Evolutionary conservation across 1,140 invertebrate genomes (phyloP).

Genomic region (Conopomorpha cramerella): DNA sequence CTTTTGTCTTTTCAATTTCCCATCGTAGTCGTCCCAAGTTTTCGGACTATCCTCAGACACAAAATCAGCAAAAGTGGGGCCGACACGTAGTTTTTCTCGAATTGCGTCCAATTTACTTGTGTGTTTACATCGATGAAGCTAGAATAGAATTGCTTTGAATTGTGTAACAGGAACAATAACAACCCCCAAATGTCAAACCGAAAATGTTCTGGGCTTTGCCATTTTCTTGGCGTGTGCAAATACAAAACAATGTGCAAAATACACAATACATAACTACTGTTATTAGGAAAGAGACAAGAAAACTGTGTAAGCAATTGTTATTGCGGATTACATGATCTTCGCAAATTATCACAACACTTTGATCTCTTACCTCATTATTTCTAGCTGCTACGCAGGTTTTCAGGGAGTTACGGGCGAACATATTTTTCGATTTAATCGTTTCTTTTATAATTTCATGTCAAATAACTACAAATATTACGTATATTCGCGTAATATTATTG

Average conservation of each 20-base stretch:
- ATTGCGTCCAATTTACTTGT: conserved; percentile 56
- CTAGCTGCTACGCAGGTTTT: conserved; percentile 15
- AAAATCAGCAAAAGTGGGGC: conserved; percentile 70
- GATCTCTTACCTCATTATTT: conserved; percentile 19
- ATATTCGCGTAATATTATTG: no score
- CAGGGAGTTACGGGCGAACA: conserved; percentile 22
- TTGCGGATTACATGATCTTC: conserved; percentile 2
- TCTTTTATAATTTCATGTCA: no score
- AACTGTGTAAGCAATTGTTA: neutral
- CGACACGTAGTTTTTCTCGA: conserved; percentile 64
- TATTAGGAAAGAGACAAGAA: neutral
- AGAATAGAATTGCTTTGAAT: no score
- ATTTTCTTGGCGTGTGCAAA: no score
- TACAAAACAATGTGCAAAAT: no score
- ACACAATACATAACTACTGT: no score
- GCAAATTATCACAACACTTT: conserved; percentile 1
- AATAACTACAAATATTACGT: no score
- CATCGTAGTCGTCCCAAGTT: conserved; percentile 71
- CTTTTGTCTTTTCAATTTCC: conserved; percentile 83
- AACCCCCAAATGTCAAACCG: no score
- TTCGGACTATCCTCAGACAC: conserved; percentile 62
- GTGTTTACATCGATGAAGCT: conserved; percentile 33
- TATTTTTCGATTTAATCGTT: no score
- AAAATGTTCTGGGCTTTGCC: no score
- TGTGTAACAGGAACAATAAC: no score